These are phyloP conservation scores for Serranus cabrilla DNA, from an alignment of 2,797 vertebrate genomes.

Conservation along the genomic window DNA sequence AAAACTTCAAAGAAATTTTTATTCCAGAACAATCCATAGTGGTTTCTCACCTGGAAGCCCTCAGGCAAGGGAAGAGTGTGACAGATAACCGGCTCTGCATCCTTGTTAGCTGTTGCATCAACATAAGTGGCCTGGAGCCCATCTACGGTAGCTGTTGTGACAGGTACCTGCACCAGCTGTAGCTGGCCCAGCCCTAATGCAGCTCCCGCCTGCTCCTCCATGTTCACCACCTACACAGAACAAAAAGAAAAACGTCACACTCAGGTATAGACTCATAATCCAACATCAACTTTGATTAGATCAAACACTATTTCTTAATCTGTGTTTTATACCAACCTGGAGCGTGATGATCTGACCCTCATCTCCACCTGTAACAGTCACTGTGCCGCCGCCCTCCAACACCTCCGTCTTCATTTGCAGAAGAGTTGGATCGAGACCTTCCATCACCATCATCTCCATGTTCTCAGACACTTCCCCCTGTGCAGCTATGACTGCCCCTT, in stretches of 20 bases:
- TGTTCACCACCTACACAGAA: slow-evolving; percentile 92
- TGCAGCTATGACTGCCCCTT: slow-evolving; percentile 69
- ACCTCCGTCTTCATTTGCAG: slow-evolving; percentile 99
- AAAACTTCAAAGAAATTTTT: not conserved
- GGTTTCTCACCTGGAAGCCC: slow-evolving; percentile 90
- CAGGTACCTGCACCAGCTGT: slow-evolving; percentile 96
- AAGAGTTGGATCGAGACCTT: slow-evolving; percentile 93
- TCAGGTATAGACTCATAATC: too few species aligned
- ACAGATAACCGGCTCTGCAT: slow-evolving; percentile 96
- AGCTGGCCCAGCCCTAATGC: slow-evolving; percentile 94
- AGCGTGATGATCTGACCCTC: slow-evolving; percentile 99
- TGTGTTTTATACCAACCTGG: slow-evolving; percentile 62
- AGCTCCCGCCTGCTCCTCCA: slow-evolving; percentile 94
- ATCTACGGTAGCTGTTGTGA: slow-evolving; percentile 92
- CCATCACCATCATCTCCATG: slow-evolving; percentile 99
- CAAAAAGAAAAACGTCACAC: too few species aligned
- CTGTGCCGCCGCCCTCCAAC: slow-evolving; percentile 88
- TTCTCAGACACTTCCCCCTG: slow-evolving; percentile 85
- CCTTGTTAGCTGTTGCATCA: slow-evolving; percentile 87
- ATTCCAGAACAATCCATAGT: not conserved
- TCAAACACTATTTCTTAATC: not conserved
- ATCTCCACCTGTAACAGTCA: slow-evolving; percentile 92
- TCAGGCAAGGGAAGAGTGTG: slow-evolving; percentile 97
- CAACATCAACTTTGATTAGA: not conserved
- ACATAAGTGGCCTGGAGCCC: slow-evolving; percentile 95